A percentile compares a stretch with the other conserved stretches of the same genome.
Conservation (phyloP, 2,888 invertebrate species). For the Chironomus tentans region DNA sequence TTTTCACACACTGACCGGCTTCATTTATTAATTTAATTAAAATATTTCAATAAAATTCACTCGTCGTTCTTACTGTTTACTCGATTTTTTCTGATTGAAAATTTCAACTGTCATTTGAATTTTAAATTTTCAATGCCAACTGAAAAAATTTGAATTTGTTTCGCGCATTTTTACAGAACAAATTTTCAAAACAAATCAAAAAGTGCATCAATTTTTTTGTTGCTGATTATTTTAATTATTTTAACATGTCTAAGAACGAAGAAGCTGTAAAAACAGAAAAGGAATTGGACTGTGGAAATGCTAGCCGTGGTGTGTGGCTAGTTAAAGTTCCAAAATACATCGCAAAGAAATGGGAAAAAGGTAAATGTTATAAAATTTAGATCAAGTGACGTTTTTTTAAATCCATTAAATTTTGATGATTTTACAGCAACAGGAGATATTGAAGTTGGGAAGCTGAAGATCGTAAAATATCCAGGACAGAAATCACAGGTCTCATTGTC, state of each 20-base stretch:
- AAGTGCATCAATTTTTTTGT: not conserved
- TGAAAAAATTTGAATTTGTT: not conserved
- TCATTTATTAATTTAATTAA: no score
- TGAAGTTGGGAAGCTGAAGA: conserved; percentile 88
- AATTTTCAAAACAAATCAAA: not conserved
- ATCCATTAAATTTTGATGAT: not conserved
- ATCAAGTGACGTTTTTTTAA: not conserved
- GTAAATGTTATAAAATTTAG: conserved; percentile 4
- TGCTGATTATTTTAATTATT: not conserved
- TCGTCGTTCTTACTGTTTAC: no score
- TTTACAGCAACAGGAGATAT: conserved; percentile 64
- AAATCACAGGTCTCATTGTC: conserved; percentile 82
- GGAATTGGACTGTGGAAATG: conserved; percentile 80
- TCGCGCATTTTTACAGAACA: not conserved
- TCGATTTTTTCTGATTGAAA: no score
- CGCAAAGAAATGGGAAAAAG: conserved; percentile 87
- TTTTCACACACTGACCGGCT: no score
- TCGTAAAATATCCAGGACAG: conserved; percentile 68
- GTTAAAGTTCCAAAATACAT: conserved; percentile 96
- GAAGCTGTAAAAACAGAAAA: conserved; percentile 35
- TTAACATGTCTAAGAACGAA: not conserved
- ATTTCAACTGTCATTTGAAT: not conserved
- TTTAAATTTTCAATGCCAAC: not conserved
- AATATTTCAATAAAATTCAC: no score
- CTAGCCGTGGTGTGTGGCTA: conserved; percentile 88